phyloP scores from a whole-genome alignment of 2,888 invertebrate genomes.

The Drosophila eohydei region DNA sequence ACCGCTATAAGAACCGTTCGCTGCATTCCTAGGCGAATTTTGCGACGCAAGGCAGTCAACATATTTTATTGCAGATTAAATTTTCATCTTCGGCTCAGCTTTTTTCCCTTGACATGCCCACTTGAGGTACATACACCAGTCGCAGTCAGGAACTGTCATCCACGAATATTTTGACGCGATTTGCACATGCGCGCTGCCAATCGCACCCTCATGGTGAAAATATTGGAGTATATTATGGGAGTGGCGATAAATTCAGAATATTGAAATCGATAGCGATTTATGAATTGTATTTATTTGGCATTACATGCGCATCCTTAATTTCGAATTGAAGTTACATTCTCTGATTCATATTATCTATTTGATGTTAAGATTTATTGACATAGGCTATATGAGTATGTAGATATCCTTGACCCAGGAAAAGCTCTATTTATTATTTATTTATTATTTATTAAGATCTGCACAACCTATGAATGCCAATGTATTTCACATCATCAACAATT shows the following conservation, averaged over 20 bases:
- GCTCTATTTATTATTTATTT: too few species aligned
- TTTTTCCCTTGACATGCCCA: constrained; percentile 25
- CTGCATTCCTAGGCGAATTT: constrained; percentile 82
- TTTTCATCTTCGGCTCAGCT: constrained; percentile 38
- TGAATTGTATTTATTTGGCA: neutral
- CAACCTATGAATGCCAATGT: neutral
- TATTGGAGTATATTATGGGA: constrained; percentile 22
- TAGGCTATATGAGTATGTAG: neutral
- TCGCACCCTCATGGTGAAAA: constrained; percentile 5
- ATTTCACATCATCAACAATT: neutral
- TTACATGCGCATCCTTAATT: neutral
- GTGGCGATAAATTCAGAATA: constrained; percentile 30
- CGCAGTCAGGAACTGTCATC: constrained; percentile 28
- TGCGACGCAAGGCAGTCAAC: constrained; percentile 81
- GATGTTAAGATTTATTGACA: neutral
- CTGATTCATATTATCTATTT: neutral
- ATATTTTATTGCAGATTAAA: constrained; percentile 58
- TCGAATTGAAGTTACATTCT: neutral
- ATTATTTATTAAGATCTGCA: too few species aligned
- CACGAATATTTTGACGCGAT: constrained; percentile 29
- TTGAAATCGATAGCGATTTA: constrained; percentile 22
- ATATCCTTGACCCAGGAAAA: too few species aligned
- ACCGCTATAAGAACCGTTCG: constrained; percentile 77
- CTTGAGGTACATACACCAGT: constrained; percentile 37
- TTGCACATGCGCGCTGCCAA: constrained; percentile 57